Evolutionary conservation across 2,888 invertebrate genomes (phyloP).

Genomic region (Drosophila merina): DNA sequence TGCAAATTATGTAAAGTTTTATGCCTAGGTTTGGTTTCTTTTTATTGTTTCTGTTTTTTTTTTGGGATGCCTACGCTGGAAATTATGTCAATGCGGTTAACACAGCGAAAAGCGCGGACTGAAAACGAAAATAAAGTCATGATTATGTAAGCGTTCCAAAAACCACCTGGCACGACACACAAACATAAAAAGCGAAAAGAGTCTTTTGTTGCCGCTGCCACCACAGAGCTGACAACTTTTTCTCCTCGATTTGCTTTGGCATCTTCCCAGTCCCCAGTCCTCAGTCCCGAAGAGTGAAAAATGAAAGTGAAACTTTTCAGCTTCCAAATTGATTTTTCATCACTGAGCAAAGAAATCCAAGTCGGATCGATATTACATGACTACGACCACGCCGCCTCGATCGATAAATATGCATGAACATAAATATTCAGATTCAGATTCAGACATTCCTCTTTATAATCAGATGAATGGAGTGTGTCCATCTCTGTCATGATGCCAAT

Average conservation of each 20-base stretch:
- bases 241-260: constrained; percentile 31
- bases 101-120: constrained; percentile 33
- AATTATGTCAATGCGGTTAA: constrained; percentile 63
- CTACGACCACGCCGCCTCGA: constrained; percentile 7
- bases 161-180: constrained; percentile 72
- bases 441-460: constrained; percentile 9
- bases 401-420: constrained; percentile 17
- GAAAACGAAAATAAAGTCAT: constrained; percentile 64
- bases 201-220: constrained; percentile 36
- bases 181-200: constrained; percentile 59
- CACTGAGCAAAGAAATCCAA: constrained; percentile 54
- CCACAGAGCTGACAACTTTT: constrained; percentile 32
- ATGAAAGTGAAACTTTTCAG: constrained; percentile 50
- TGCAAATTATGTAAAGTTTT: constrained; percentile 47
- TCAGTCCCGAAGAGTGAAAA: constrained; percentile 36
- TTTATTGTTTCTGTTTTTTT: not conserved
- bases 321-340: constrained; percentile 45
- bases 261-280: constrained; percentile 31
- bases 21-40: constrained; percentile 8
- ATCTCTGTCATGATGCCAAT: constrained; percentile 26
- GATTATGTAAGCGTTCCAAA: constrained; percentile 76
- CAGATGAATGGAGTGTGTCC: not conserved
- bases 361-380: constrained; percentile 59
- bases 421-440: constrained; percentile 6
- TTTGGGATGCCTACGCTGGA: constrained; percentile 50